Base-by-base conservation (phyloP, 2,113 vertebrate species). In the Chinchilla lanigera region DNA sequence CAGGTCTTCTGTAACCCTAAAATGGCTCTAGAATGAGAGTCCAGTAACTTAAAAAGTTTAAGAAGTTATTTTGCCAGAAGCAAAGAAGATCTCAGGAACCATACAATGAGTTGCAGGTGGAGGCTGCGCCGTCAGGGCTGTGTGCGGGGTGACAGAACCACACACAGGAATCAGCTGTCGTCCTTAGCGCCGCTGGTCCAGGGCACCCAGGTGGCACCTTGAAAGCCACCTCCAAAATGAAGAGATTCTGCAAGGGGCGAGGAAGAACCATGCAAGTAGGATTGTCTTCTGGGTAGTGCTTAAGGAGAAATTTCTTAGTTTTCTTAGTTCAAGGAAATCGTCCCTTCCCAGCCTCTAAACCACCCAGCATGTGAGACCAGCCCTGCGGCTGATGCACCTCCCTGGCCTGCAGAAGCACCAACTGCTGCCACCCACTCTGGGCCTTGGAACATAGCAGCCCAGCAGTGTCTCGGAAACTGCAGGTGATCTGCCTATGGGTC, bases 361-460 rank as follows among this genome's bases (percentile, higher is more conserved):
- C 13, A 20, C 65, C 28, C 69, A n/a, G 12, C 20, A 17, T 67
- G 58, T 92, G 67, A 58, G 1, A 61, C 9, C 35, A 12, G 4
- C 71, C 38, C 82, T 82, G 30, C 38, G 44, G 52, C 24, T 61
- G 19, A 54, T 41, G 24, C n/a, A 16, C 71, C 56, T 65, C 10
- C 58, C 44, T 56, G 38, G 38, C 30, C 44, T n/a, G 3, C 52
- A 44, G 67, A 77, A 33, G 20, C 30, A 44, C 28, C 9, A 28
- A 28, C 54, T 58, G 58, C 52, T 26, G 22, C 26, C n/a, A 26
- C 24, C 35, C 5, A 44, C 47, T 87, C 77, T 69, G 28, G 80
- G 14, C 92, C 91, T 96, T 96, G 93, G 94, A 96, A 94, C 71
- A 75, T 41, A 89, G 93, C 91, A 89, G 97, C 81, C 92, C 82